Conservation (phyloP, 2,888 invertebrate species). For the Drosophila pseudotakahashii region DNA sequence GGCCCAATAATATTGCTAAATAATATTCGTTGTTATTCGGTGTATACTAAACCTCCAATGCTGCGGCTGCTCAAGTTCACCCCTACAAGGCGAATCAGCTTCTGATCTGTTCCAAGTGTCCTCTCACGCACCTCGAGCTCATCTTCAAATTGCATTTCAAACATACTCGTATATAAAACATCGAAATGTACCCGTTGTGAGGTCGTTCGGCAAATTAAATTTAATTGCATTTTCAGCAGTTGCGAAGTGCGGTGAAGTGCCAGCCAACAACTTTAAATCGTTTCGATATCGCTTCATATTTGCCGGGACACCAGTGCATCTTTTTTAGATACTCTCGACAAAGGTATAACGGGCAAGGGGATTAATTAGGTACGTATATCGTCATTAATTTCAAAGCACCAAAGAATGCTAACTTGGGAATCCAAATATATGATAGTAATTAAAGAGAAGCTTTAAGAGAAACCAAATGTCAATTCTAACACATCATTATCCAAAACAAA, state of each 20-base stretch:
- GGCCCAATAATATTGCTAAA: conserved; percentile 31
- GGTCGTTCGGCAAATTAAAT: conserved; percentile 68
- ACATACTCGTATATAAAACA: conserved; percentile 33
- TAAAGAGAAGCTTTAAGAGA: background rate
- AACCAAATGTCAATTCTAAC: conserved; percentile 5
- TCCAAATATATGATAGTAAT: background rate
- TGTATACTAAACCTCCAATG: conserved; percentile 31
- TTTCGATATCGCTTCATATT: conserved; percentile 44
- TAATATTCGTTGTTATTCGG: conserved; percentile 10
- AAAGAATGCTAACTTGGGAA: background rate
- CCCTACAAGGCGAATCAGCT: conserved; percentile 47
- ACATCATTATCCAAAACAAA: background rate
- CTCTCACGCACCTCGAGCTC: conserved; percentile 63
- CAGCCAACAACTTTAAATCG: conserved; percentile 42
- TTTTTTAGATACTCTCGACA: conserved; percentile 13
- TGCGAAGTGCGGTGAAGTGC: conserved; percentile 39
- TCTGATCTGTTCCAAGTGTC: conserved; percentile 42
- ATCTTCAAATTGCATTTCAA: conserved; percentile 69
- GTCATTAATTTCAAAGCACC: background rate
- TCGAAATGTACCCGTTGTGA: conserved; percentile 37
- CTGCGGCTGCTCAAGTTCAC: conserved; percentile 42
- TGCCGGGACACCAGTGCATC: conserved; percentile 13
- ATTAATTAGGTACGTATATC: background rate
- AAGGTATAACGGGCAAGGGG: background rate
- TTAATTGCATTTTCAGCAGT: conserved; percentile 49